These are phyloP conservation scores for Centropyge bicolor DNA, from an alignment of 2,797 vertebrate genomes.

Conservation along the genomic window DNA sequence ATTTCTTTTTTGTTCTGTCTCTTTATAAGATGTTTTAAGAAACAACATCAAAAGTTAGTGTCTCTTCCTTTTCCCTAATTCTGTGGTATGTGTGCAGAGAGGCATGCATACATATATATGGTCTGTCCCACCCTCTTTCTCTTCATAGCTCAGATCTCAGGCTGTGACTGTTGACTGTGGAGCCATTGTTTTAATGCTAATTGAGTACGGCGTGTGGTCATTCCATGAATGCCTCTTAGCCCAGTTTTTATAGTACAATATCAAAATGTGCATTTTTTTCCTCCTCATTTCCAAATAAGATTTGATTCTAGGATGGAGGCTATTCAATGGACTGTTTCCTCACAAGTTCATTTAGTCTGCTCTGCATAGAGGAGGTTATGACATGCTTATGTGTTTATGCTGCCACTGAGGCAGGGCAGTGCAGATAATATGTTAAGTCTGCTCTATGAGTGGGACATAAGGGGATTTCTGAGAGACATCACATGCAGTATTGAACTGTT, in stretches of 20 bases:
- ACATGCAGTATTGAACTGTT: conserved; percentile 25
- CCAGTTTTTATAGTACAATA: conserved; percentile 61
- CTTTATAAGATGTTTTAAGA: conserved; percentile 28
- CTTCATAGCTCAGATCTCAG: conserved; percentile 52
- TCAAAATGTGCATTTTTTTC: conserved; percentile 55
- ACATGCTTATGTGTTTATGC: conserved; percentile 64
- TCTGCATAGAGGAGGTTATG: conserved; percentile 35
- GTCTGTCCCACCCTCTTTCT: conserved; percentile 29
- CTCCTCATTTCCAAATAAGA: conserved; percentile 67
- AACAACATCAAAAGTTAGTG: conserved; percentile 31
- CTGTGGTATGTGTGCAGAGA: conserved; percentile 25
- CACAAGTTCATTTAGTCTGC: conserved; percentile 38
- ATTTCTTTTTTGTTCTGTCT: conserved; percentile 9
- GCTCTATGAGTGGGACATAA: conserved; percentile 13
- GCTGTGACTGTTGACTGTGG: conserved; percentile 66
- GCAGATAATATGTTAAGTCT: conserved; percentile 27
- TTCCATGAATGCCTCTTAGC: conserved; percentile 70
- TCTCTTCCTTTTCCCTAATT: conserved; percentile 12
- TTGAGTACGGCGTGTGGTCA: conserved; percentile 75
- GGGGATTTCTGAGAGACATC: conserved; percentile 42
- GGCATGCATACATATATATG: conserved; percentile 16
- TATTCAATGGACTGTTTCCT: conserved; percentile 49
- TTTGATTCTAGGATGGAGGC: conserved; percentile 59
- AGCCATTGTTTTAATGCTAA: conserved; percentile 81
- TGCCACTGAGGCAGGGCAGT: conserved; percentile 31